These are phyloP conservation scores for Aplysina aerophoba DNA, from an alignment of 37 sponge, comb jelly and placozoan genomes.

Conservation along the genomic window DNA sequence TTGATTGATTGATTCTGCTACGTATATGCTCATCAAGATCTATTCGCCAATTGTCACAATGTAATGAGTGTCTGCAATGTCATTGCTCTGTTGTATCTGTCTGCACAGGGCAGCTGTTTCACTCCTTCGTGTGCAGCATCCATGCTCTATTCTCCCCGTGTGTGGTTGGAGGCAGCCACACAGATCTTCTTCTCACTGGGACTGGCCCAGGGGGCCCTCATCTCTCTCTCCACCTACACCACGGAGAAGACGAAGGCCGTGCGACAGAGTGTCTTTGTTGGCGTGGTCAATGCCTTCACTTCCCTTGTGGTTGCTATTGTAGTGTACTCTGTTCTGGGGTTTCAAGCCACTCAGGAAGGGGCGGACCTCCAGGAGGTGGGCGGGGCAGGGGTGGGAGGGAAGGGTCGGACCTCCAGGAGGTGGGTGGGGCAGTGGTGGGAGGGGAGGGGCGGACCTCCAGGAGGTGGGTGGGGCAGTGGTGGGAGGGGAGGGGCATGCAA, in stretches of 20 bases:
- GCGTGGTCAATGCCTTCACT: constrained; percentile 82
- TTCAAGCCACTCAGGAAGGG: constrained; percentile 53
- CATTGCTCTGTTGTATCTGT: too few relatives aligned
- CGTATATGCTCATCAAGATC: too few relatives aligned
- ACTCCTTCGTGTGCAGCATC: constrained; percentile 7
- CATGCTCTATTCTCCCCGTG: constrained; percentile 60
- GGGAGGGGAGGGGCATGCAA: too few relatives aligned
- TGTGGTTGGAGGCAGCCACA: constrained; percentile 96
- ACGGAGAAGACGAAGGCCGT: constrained; percentile 71
- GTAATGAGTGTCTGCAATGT: too few relatives aligned
- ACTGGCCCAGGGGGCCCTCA: constrained; percentile 82
- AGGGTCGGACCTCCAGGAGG: not conserved
- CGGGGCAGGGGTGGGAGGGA: not conserved
- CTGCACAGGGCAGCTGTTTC: constrained; percentile 1
- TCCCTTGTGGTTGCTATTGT: constrained; percentile 89
- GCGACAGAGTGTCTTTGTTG: constrained; percentile 76
- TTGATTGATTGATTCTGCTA: too few relatives aligned
- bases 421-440: too few relatives aligned
- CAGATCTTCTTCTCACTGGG: constrained; percentile 98
- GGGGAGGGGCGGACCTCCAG: not conserved
- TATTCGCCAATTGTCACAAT: too few relatives aligned
- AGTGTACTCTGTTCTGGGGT: constrained; percentile 91
- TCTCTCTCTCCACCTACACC: constrained; percentile 91
- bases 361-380: constrained; percentile 41
- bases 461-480: too few relatives aligned